Evolutionary conservation across 2,113 vertebrate genomes (phyloP).

Genomic region (Tor tambroides): DNA sequence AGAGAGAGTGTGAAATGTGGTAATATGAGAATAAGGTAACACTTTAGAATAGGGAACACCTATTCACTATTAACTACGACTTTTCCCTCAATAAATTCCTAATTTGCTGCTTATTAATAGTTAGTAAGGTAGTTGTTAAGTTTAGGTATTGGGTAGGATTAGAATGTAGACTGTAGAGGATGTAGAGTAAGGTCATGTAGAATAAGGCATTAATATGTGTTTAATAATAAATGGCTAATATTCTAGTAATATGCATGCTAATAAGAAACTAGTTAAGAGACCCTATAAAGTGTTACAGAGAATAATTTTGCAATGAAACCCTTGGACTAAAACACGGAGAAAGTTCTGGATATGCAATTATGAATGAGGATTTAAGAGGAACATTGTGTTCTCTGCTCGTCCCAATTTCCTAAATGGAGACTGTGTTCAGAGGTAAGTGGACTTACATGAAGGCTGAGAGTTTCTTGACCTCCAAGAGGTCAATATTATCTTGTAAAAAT

Average conservation of each 20-base stretch:
- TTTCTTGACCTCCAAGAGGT: neutral
- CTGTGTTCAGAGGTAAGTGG: neutral
- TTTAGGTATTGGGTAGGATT: too few species aligned
- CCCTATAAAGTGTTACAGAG: neutral
- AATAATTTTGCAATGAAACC: neutral
- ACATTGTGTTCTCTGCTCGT: neutral
- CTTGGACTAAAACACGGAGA: neutral
- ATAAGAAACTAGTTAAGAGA: too few species aligned
- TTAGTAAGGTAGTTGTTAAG: too few species aligned
- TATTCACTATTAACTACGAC: too few species aligned
- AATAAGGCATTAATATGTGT: too few species aligned
- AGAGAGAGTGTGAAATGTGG: neutral
- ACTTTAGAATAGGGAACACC: too few species aligned
- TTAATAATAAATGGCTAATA: too few species aligned
- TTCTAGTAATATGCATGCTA: too few species aligned
- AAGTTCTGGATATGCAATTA: neutral
- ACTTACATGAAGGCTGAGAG: neutral
- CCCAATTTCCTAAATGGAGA: neutral
- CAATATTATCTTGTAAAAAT: neutral
- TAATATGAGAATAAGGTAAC: neutral
- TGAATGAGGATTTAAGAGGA: neutral
- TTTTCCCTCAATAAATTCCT: too few species aligned
- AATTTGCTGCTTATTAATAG: too few species aligned
- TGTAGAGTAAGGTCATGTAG: too few species aligned
- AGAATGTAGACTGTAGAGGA: too few species aligned